phyloP scores from a whole-genome alignment of 2,113 vertebrate species.

The Siphamia tubifer region DNA sequence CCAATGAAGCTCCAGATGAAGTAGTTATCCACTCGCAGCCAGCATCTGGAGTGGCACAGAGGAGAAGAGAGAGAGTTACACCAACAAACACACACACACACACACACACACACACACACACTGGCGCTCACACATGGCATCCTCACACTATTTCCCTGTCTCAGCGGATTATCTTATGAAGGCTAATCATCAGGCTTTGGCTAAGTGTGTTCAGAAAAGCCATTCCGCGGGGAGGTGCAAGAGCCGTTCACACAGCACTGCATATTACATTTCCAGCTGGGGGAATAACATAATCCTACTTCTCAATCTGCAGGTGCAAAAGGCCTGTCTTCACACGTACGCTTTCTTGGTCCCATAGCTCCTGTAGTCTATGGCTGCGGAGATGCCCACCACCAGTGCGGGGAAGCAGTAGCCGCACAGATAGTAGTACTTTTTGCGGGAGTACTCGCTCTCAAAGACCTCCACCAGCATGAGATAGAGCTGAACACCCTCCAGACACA shows the following conservation, averaged over 20 bases:
- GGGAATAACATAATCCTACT: conserved; percentile 68
- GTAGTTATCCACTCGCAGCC: conserved; percentile 93
- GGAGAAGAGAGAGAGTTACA: conserved; percentile 23
- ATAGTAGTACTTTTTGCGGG: conserved; percentile 93
- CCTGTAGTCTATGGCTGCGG: conserved; percentile 91
- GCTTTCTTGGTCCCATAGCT: conserved; percentile 95
- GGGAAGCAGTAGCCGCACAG: conserved; percentile 93
- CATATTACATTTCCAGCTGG: conserved; percentile 66
- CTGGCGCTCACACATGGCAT: conserved; percentile 14
- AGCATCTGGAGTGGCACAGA: conserved; percentile 82
- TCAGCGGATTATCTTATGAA: conserved; percentile 69
- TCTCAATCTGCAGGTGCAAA: conserved; percentile 78
- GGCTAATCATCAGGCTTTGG: conserved; percentile 77
- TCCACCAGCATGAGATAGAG: conserved; percentile 94
- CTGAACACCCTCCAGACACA: conserved; percentile 93
- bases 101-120: no score
- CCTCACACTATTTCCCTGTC: conserved; percentile 58
- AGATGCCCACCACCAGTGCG: conserved; percentile 90
- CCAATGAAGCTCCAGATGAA: conserved; percentile 98
- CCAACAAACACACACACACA: conserved; percentile 8
- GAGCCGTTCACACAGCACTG: conserved; percentile 57
- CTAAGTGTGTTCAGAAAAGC: conserved; percentile 70
- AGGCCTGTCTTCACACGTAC: conserved; percentile 81
- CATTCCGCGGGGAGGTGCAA: conserved; percentile 56
- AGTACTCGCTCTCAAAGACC: conserved; percentile 92